phyloP scores from a whole-genome alignment of 2,797 vertebrate genomes.

The Eulemur rubriventer region DNA sequence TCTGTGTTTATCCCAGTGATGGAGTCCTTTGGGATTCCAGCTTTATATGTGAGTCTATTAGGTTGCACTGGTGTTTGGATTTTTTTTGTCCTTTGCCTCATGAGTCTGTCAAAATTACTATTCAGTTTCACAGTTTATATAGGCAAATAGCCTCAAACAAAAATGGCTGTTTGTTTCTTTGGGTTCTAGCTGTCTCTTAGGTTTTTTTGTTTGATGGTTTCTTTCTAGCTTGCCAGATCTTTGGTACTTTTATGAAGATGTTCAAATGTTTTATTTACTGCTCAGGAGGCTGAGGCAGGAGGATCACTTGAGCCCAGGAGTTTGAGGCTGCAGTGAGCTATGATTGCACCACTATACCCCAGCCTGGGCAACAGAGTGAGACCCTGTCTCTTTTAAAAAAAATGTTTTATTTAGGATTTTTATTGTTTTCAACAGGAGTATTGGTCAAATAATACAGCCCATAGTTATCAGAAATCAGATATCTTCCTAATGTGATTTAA shows the following conservation, averaged over 20 bases:
- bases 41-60: not conserved
- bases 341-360: no score
- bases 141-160: not conserved
- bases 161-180: not conserved
- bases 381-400: no score
- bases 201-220: not conserved
- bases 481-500: not conserved
- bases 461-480: not conserved
- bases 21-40: not conserved
- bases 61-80: not conserved
- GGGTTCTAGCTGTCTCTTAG: not conserved
- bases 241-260: not conserved
- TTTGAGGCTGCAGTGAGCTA: no score
- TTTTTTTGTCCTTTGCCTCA: not conserved
- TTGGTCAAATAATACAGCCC: not conserved
- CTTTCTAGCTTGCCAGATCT: not conserved
- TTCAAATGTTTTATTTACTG: not conserved
- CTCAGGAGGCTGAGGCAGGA: no score
- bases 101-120: not conserved
- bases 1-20: not conserved
- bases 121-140: not conserved
- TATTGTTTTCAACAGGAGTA: not conserved
- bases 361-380: no score
- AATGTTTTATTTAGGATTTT: not conserved
- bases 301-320: no score